These are phyloP conservation scores for Plectropomus leopardus DNA, from an alignment of 2,113 vertebrate species.

Conservation along the genomic window DNA sequence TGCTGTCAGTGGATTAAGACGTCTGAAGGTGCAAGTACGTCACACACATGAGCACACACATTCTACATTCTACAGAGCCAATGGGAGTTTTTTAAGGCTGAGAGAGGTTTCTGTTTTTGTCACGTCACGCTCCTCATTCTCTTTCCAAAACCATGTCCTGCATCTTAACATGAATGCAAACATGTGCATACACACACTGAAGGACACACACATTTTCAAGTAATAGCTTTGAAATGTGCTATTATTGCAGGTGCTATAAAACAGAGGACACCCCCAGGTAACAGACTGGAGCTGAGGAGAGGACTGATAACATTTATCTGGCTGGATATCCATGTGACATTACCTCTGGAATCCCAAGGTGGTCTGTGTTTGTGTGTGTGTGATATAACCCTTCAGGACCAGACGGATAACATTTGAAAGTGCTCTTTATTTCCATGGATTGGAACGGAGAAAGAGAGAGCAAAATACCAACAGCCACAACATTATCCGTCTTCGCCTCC, in stretches of 20 bases:
- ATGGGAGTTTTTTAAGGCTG: background rate
- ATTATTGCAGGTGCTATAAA: conserved; percentile 47
- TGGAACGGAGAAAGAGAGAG: conserved; percentile 36
- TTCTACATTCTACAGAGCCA: background rate
- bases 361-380: conserved; percentile 11
- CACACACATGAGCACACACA: conserved; percentile 12
- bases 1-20: conserved; percentile 39
- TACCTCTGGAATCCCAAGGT: conserved; percentile 55
- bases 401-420: conserved; percentile 68
- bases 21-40: background rate
- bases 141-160: conserved; percentile 6
- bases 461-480: conserved; percentile 57
- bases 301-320: conserved; percentile 68
- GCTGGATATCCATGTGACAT: conserved; percentile 47
- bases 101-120: conserved; percentile 28
- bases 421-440: conserved; percentile 58
- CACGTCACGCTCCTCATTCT: conserved; percentile 2
- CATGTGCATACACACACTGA: background rate
- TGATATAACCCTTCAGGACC: conserved; percentile 49
- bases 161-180: background rate
- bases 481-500: conserved; percentile 44
- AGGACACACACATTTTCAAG: background rate
- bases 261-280: conserved; percentile 42
- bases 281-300: conserved; percentile 44
- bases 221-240: conserved; percentile 19